Percentiles rank a stretch among this genome's conserved stretches.
Evolutionary conservation across 2,797 vertebrate genomes (phyloP).

Genomic region (Alauda arvensis): DNA sequence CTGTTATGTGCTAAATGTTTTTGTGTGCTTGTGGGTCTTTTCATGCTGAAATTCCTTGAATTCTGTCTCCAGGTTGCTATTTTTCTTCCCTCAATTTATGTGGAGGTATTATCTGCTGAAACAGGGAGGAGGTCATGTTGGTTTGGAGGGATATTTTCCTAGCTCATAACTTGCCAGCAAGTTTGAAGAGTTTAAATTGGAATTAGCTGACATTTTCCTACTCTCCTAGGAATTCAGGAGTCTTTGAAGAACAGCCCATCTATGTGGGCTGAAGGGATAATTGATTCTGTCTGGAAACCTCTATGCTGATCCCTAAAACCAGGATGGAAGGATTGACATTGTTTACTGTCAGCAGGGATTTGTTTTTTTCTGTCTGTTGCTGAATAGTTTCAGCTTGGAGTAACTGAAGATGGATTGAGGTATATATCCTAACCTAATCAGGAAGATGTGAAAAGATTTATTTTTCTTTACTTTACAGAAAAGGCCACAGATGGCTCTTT

Average conservation of each 20-base stretch:
- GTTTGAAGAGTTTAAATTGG: slow-evolving; percentile 19
- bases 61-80: not conserved
- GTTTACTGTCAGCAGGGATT: not conserved
- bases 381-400: not conserved
- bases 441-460: slow-evolving; percentile 10
- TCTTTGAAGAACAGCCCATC: slow-evolving; percentile 12
- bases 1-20: not conserved
- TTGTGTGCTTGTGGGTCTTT: not conserved
- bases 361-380: not conserved
- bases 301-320: slow-evolving; percentile 9
- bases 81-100: not conserved
- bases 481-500: slow-evolving; percentile 96
- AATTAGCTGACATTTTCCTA: slow-evolving; percentile 45
- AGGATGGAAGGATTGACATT: not conserved
- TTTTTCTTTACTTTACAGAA: slow-evolving; percentile 76
- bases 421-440: not conserved
- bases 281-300: slow-evolving; percentile 32
- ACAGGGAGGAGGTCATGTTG: not conserved
- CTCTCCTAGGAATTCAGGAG: slow-evolving; percentile 2
- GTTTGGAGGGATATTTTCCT: slow-evolving; percentile 1
- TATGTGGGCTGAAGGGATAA: slow-evolving; percentile 18
- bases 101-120: not conserved
- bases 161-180: not conserved
- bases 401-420: not conserved
- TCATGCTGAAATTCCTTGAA: not conserved